A percentile compares a stretch with the other conserved stretches of the same genome.
Conservation (phyloP, 2,113 vertebrate species). For the Hippoglossus stenolepis region DNA sequence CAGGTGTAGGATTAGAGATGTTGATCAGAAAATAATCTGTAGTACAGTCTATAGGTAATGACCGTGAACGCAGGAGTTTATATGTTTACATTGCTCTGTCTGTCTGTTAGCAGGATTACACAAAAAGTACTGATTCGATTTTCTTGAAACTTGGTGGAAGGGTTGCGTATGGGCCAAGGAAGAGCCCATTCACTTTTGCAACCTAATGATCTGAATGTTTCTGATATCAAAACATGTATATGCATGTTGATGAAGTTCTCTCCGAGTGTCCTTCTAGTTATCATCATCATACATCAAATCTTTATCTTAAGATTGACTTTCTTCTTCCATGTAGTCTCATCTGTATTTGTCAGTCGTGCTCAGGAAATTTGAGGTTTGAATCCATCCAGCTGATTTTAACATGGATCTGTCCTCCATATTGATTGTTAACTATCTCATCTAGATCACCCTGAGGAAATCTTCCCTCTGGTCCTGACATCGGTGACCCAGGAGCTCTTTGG, state of each 20-base stretch:
- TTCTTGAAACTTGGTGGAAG: too few species aligned
- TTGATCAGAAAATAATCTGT: conserved; percentile 41
- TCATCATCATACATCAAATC: too few species aligned
- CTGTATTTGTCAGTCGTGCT: background rate
- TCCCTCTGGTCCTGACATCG: conserved; percentile 90
- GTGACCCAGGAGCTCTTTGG: conserved; percentile 92
- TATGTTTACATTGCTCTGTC: background rate
- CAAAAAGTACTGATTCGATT: too few species aligned
- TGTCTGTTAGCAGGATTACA: background rate
- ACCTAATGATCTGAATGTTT: too few species aligned
- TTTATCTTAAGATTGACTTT: background rate
- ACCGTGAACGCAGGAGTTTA: background rate
- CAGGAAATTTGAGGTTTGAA: background rate
- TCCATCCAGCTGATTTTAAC: background rate
- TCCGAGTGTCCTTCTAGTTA: too few species aligned
- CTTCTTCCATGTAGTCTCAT: background rate
- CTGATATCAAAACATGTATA: too few species aligned
- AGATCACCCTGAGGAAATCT: conserved; percentile 88
- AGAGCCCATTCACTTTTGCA: too few species aligned
- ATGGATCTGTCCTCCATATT: background rate
- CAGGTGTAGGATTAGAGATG: conserved; percentile 38
- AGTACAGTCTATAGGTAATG: conserved; percentile 1
- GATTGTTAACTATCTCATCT: conserved; percentile 13
- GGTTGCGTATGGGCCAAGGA: too few species aligned
- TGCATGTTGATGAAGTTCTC: too few species aligned